phyloP scores from a whole-genome alignment of 2,888 invertebrate genomes.

The Sinohyriopsis cumingii region DNA sequence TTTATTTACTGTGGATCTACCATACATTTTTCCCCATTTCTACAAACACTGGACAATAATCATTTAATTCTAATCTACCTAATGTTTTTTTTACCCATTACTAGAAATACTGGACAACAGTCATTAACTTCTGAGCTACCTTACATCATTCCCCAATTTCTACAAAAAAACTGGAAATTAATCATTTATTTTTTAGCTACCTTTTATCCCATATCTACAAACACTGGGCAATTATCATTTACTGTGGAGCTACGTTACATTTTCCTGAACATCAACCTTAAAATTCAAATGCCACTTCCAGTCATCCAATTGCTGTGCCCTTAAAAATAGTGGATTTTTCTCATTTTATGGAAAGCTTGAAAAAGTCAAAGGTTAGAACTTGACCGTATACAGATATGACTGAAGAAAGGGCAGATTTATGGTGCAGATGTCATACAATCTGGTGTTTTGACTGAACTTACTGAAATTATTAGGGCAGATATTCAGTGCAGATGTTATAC shows the following conservation, averaged over 20 bases:
- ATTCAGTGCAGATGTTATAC: too few relatives aligned
- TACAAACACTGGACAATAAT: conserved; percentile 10
- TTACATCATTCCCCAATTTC: neutral
- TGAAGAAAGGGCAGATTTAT: too few relatives aligned
- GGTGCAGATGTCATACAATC: too few relatives aligned
- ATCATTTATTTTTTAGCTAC: too few relatives aligned
- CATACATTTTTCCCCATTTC: neutral
- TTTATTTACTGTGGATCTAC: neutral
- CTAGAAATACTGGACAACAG: neutral
- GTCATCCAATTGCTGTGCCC: neutral
- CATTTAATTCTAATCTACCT: neutral
- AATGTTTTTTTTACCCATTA: neutral
- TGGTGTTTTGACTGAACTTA: too few relatives aligned
- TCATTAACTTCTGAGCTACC: too few relatives aligned
- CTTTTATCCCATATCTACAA: neutral
- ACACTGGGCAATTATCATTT: conserved; percentile 7
- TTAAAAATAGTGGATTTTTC: neutral
- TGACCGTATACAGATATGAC: too few relatives aligned
- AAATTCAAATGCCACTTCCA: neutral
- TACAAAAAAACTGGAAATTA: conserved; percentile 10
- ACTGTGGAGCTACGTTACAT: neutral
- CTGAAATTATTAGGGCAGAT: too few relatives aligned
- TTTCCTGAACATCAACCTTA: neutral
- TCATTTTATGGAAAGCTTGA: too few relatives aligned
- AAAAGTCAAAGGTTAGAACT: too few relatives aligned